Evolutionary conservation across 2,888 invertebrate species (phyloP).

Genomic region (Spilarctia lutea): DNA sequence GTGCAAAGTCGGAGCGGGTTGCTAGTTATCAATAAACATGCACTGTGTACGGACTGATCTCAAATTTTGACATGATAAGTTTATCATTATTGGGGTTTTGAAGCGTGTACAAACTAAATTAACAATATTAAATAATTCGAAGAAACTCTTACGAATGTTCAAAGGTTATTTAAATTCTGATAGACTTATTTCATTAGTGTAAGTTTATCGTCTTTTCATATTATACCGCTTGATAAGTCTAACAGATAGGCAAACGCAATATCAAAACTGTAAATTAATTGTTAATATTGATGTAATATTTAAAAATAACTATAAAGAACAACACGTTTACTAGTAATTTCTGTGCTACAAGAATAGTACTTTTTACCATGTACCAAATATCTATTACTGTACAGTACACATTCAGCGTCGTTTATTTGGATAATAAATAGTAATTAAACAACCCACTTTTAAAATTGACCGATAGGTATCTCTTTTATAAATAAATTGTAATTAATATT

Average conservation of each 20-base stretch:
- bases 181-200: not conserved
- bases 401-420: no score
- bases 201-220: not conserved
- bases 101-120: no score
- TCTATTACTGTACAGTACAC: no score
- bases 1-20: no score
- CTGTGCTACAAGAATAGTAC: not conserved
- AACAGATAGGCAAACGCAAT: not conserved
- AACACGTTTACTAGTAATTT: not conserved
- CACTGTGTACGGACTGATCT: no score
- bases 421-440: not conserved
- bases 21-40: no score
- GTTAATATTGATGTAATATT: not conserved
- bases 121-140: not conserved
- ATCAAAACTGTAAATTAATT: not conserved
- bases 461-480: not conserved
- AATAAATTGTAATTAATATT: slow-evolving; percentile 6
- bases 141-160: not conserved
- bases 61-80: no score
- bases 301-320: no score
- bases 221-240: not conserved
- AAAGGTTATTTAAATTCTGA: not conserved
- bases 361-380: not conserved
- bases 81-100: no score
- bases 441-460: not conserved